Conservation (phyloP, 2,113 vertebrate genomes). For the Rutilus rutilus region DNA sequence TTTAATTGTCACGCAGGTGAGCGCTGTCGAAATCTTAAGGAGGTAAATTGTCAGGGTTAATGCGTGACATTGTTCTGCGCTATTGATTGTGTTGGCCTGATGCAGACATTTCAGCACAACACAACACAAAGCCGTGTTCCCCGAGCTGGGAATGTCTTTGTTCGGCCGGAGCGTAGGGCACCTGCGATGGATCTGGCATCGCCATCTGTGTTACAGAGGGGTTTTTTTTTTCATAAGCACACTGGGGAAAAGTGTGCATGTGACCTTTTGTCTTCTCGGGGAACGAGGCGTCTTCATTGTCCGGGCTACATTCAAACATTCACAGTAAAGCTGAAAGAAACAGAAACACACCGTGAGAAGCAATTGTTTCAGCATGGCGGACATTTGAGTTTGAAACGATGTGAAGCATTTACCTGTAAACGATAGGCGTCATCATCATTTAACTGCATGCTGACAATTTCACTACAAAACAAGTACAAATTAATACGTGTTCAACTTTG, state of each 20-base stretch:
- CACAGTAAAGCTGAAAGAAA: not conserved
- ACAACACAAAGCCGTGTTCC: slow-evolving; percentile 8
- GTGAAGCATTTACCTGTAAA: not conserved
- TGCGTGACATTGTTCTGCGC: slow-evolving; percentile 39
- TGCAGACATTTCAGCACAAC: slow-evolving; percentile 33
- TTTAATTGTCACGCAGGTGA: slow-evolving; percentile 39
- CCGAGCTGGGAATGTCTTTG: slow-evolving; percentile 27
- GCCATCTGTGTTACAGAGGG: slow-evolving; percentile 20
- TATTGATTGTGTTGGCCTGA: slow-evolving; percentile 34
- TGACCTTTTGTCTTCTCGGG: slow-evolving; percentile 29
- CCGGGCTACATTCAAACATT: not conserved
- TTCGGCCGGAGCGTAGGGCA: slow-evolving; percentile 6
- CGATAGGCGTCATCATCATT: not conserved
- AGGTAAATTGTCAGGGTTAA: slow-evolving; percentile 47
- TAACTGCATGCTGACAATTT: not conserved
- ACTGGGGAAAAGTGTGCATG: not conserved
- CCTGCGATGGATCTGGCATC: slow-evolving; percentile 27
- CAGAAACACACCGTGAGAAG: not conserved
- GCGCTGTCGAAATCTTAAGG: slow-evolving; percentile 24
- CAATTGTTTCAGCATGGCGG: not conserved
- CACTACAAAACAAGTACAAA: not conserved
- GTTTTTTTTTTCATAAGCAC: slow-evolving; percentile 19
- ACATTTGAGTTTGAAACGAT: not conserved
- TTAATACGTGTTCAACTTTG: too few species aligned
- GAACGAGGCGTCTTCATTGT: slow-evolving; percentile 12